Evolutionary conservation across 2,797 vertebrate genomes (phyloP).

Genomic region (Danio tinwini): DNA sequence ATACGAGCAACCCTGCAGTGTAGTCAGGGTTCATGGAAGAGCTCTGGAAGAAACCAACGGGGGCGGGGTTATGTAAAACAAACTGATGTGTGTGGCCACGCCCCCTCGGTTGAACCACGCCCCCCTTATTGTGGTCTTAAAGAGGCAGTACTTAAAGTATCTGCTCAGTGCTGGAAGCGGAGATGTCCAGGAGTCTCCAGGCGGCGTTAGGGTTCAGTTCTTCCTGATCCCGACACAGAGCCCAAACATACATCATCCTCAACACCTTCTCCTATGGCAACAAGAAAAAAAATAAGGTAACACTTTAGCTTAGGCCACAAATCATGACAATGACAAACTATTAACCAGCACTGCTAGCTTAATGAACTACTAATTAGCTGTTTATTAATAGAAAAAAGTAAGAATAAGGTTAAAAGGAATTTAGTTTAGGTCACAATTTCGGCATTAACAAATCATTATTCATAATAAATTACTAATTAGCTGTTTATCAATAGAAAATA

Average conservation of each 20-base stretch:
- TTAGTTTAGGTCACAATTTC: too few species aligned
- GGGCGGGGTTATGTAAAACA: slow-evolving; percentile 2
- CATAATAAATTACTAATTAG: too few species aligned
- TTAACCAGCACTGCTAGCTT: too few species aligned
- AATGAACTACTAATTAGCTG: too few species aligned
- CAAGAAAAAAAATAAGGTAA: not conserved
- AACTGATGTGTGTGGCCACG: not conserved
- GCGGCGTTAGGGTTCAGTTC: slow-evolving; percentile 92
- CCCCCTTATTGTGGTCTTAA: not conserved
- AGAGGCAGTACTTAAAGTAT: slow-evolving; percentile 80
- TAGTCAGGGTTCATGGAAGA: not conserved
- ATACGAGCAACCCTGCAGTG: not conserved
- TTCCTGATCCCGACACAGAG: slow-evolving; percentile 93
- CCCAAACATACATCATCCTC: slow-evolving; percentile 95
- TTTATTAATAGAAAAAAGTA: too few species aligned
- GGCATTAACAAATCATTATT: too few species aligned
- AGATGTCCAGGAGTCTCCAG: slow-evolving; percentile 95
- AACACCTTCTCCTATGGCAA: slow-evolving; percentile 89
- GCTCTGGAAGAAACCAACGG: slow-evolving; percentile 3
- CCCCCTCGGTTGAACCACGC: not conserved
- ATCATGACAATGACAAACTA: too few species aligned
- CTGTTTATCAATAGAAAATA: too few species aligned
- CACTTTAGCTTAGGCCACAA: too few species aligned
- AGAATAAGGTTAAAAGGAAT: too few species aligned
- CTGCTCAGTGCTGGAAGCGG: slow-evolving; percentile 91